Conservation (phyloP, 2,797 vertebrate genomes). For the Dryobates pubescens region DNA sequence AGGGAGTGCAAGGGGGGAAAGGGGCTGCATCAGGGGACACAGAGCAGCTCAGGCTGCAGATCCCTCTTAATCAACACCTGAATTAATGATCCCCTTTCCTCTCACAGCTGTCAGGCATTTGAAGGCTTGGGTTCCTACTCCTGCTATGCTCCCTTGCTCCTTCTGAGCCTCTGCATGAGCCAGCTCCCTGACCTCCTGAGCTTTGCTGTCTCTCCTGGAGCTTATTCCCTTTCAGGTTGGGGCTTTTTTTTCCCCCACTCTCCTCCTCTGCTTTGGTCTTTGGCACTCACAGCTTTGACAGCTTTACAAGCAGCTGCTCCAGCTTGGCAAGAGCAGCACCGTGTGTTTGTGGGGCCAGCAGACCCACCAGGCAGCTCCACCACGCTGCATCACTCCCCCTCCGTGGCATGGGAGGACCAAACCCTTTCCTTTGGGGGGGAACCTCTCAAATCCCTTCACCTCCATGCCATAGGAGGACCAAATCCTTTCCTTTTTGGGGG, state of each 20-base stretch:
- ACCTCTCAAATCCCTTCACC: too few relatives aligned
- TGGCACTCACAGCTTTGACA: neutral
- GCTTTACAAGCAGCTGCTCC: neutral
- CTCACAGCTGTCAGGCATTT: neutral
- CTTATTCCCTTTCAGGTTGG: neutral
- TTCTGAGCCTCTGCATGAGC: neutral
- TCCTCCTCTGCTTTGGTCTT: neutral
- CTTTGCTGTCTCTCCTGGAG: neutral
- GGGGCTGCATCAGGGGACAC: neutral
- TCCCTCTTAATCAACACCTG: neutral
- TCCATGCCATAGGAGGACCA: neutral
- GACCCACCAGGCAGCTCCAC: fast-evolving
- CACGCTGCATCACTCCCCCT: fast-evolving
- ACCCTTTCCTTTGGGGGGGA: neutral
- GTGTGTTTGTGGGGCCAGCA: fast-evolving
- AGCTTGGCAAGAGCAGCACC: neutral
- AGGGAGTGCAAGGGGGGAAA: neutral
- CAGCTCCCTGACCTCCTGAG: neutral
- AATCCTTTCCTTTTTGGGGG: too few relatives aligned
- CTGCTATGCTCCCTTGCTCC: neutral
- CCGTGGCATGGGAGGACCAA: neutral
- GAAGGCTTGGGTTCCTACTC: neutral
- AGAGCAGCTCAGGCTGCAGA: neutral
- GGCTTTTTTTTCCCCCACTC: neutral
- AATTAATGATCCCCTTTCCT: neutral